Conservation (phyloP, 2,797 vertebrate genomes). For the Macropus fuliginosus region DNA sequence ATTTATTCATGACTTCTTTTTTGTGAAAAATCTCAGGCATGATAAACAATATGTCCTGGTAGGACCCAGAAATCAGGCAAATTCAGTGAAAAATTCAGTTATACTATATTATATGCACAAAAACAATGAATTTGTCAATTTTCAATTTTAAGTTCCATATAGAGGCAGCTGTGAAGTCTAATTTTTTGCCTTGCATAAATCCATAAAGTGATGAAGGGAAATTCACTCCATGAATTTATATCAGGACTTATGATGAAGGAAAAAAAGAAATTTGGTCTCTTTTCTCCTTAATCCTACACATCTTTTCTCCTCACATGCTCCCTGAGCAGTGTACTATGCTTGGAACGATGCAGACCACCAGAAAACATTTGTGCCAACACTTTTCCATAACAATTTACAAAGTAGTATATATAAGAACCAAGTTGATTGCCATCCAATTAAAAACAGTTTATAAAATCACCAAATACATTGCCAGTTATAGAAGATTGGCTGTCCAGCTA, state of each 20-base stretch:
- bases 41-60: background rate
- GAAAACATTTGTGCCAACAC: background rate
- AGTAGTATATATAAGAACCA: background rate
- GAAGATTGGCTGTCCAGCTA: background rate
- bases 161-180: background rate
- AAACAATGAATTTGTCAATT: background rate
- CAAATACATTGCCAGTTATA: background rate
- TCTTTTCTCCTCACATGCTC: background rate
- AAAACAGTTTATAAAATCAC: too few species aligned
- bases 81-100: background rate
- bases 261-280: background rate
- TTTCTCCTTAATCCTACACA: background rate
- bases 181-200: background rate
- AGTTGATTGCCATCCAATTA: background rate
- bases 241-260: background rate
- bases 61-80: background rate
- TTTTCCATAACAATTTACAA: background rate
- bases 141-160: background rate
- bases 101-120: background rate
- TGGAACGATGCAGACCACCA: background rate
- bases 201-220: background rate
- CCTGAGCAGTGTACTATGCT: background rate
- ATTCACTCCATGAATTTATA: background rate
- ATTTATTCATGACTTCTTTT: background rate
- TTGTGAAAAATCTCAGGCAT: background rate